phyloP scores from a whole-genome alignment of 2,113 vertebrate species.

The Carettochelys insculpta region DNA sequence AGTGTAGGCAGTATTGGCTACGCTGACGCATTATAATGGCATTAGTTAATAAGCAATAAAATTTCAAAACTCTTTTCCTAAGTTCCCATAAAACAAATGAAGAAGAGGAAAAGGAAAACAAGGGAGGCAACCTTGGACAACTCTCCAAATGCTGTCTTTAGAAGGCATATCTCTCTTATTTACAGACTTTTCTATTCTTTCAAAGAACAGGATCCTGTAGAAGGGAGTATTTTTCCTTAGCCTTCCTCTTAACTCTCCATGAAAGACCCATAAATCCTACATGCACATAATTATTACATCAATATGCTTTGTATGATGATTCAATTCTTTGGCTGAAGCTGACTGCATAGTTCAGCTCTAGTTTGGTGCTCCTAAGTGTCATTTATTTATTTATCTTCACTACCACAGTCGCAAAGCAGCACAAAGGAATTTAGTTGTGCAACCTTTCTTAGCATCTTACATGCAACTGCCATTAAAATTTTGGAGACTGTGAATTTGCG shows the following conservation, averaged over 20 bases:
- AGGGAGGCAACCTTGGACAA: conserved; percentile 54
- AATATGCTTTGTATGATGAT: accelerated
- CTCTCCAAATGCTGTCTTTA: conserved; percentile 13
- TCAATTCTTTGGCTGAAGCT: background rate
- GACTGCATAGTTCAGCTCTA: accelerated
- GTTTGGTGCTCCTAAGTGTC: accelerated
- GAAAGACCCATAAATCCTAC: background rate
- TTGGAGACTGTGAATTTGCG: background rate
- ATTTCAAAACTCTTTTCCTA: conserved; percentile 36
- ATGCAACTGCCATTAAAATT: background rate
- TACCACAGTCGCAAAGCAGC: background rate
- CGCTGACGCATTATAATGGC: background rate
- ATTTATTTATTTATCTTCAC: accelerated
- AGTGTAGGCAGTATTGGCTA: background rate
- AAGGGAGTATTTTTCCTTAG: conserved; percentile 24
- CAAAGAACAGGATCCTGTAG: background rate
- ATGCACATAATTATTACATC: background rate
- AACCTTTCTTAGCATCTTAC: background rate
- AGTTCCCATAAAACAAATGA: conserved; percentile 57
- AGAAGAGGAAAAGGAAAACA: conserved; percentile 35
- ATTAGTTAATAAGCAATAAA: conserved; percentile 65
- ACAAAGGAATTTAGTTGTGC: accelerated
- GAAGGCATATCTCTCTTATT: background rate
- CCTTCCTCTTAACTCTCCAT: accelerated
- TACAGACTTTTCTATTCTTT: conserved; percentile 5